Evolutionary conservation across 2,113 vertebrate species (phyloP).

Genomic region (Bujurquina vittata): DNA sequence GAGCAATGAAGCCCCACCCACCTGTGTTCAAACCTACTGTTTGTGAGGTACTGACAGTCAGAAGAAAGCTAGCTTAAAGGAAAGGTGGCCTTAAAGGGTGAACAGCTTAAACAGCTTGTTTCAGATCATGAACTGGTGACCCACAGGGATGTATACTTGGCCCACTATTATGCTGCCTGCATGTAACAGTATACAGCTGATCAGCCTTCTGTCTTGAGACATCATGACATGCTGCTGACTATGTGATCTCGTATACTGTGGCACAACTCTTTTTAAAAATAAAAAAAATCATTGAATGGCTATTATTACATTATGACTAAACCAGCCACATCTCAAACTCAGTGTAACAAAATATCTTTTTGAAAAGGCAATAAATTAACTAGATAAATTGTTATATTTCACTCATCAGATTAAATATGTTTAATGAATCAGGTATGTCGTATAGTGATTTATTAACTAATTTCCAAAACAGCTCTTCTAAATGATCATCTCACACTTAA

Average conservation of each 20-base stretch:
- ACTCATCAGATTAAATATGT: neutral
- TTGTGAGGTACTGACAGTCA: no score
- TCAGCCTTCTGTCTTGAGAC: neutral
- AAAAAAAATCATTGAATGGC: neutral
- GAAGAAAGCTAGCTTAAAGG: no score
- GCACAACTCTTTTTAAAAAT: neutral
- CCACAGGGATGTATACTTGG: neutral
- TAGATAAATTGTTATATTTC: neutral
- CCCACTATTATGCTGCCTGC: neutral
- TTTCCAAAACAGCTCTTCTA: neutral
- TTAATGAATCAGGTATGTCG: neutral
- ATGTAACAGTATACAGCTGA: neutral
- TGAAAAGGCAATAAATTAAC: neutral
- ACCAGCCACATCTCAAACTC: neutral
- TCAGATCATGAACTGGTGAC: neutral
- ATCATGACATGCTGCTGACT: neutral
- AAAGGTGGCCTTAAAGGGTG: no score
- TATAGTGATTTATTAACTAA: neutral
- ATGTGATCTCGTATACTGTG: neutral
- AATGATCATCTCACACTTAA: neutral
- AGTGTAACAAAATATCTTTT: neutral
- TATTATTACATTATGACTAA: neutral
- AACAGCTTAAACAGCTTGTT: no score
- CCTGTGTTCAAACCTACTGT: no score
- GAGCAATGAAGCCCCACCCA: no score